Percentiles rank a stretch among this genome's conserved stretches.
Conservation (phyloP, 2,113 vertebrate species). For the Datnioides undecimradiatus region DNA sequence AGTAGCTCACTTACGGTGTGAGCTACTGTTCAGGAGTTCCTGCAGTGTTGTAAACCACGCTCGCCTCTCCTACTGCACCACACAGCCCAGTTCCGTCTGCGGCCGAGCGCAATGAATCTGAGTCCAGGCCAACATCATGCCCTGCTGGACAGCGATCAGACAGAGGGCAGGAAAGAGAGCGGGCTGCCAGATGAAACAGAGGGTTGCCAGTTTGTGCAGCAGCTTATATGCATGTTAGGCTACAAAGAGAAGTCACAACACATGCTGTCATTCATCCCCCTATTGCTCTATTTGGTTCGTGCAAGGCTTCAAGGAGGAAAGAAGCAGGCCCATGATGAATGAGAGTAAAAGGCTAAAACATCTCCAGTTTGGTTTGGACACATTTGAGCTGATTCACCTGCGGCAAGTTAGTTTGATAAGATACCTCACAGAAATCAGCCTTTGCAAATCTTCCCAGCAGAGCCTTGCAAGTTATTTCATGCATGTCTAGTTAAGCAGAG, state of each 20-base stretch:
- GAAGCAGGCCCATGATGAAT: background rate
- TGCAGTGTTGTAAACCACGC: background rate
- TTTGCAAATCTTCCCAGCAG: constrained; percentile 23
- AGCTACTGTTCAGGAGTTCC: constrained; percentile 11
- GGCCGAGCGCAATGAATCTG: constrained; percentile 16
- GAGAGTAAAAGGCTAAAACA: background rate
- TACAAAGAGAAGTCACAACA: constrained; percentile 44
- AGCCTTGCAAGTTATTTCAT: constrained; percentile 54
- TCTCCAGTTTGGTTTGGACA: background rate
- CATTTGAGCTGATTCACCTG: constrained; percentile 3
- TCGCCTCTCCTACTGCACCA: constrained; percentile 1
- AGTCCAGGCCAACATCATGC: constrained; percentile 36
- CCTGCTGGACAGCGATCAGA: constrained; percentile 46
- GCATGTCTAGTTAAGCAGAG: constrained; percentile 41
- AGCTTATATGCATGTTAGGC: constrained; percentile 30
- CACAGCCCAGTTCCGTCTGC: constrained; percentile 31
- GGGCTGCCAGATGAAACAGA: constrained; percentile 48
- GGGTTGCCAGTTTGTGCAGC: constrained; percentile 52
- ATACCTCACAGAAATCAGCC: constrained; percentile 1
- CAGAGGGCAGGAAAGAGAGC: constrained; percentile 5
- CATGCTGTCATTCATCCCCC: constrained; percentile 34
- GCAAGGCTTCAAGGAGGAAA: background rate
- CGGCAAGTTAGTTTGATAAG: constrained; percentile 36
- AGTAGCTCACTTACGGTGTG: too few relatives aligned
- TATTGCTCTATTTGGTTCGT: constrained; percentile 14